phyloP scores from a whole-genome alignment of 1,140 invertebrate species.

The Antheraea pernyi region DNA sequence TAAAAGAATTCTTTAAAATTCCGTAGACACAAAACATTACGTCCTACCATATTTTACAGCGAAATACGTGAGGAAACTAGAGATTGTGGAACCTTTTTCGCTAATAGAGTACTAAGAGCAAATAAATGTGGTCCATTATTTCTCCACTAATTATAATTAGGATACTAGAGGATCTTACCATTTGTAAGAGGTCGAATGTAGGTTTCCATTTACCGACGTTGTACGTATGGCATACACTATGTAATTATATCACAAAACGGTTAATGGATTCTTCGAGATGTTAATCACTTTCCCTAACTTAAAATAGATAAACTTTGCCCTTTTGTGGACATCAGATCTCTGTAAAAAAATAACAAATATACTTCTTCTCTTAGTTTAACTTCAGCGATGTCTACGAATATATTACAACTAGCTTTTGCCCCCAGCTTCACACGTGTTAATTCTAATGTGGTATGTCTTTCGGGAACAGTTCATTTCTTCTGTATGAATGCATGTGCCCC shows the following conservation, averaged over 20 bases:
- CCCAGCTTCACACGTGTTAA: no score
- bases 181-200: constrained; percentile 3
- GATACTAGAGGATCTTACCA: not conserved
- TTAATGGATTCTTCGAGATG: not conserved
- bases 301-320: not conserved
- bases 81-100: constrained; percentile 3
- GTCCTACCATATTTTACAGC: constrained; percentile 1
- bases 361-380: no score
- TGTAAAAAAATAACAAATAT: no score
- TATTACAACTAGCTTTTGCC: no score
- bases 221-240: no score
- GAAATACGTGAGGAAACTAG: constrained; percentile 5
- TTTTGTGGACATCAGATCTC: no score
- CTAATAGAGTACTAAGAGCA: constrained; percentile 9
- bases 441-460: no score
- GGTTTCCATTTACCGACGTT: constrained; percentile 2
- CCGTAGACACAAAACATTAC: not conserved
- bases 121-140: constrained; percentile 12
- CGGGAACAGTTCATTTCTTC: no score
- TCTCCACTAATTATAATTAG: constrained; percentile 14
- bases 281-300: not conserved
- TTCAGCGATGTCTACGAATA: no score
- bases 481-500: no score
- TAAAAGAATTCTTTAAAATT: constrained; percentile 11
- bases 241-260: not conserved